Evolutionary conservation across 30 jellyfish, hydroid and myxozoan species (phyloP), one percentile per base, ranked within the genome.

Genomic region (Catostylus mosaicus): DNA sequence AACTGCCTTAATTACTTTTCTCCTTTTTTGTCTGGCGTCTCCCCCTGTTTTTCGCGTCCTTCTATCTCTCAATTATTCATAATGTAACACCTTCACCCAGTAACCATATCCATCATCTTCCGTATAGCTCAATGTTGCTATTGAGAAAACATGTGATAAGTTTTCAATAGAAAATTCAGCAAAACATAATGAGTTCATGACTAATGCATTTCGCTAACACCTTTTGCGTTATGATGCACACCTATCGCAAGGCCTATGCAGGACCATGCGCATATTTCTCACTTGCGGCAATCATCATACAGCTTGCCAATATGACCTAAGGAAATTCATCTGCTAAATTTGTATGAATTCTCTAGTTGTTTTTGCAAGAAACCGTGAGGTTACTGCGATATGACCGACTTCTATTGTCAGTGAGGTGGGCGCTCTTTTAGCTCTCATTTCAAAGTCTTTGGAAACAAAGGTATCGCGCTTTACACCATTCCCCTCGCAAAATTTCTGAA

Each of bases 91-190:
- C 82, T 79, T 37, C 30, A 11, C 89, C 75, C 63, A 22, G 89
- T 54, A 38, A 64, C 82, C 70, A 34, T 16, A 61, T 22, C 63
- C 56, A 30, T 30, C 57, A 37, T 33, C 20, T 67, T 40, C 72
- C 64, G 82, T 19, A 46, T 74, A 29, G 22, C 71, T 35, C 59
- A 34, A 65, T 65, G 82, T 62, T 64, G 72, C 89, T 65, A 62
- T 79, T 79, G 77, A 79, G 75, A 64, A 79, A 54, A 63, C 82
- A 79, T 63, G 89, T 64, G 88, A 77, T 76, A 63, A 19, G 65
- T 79, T 66, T 54, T 63, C 45, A 79, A 63, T 47, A 11, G 71
- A 27, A 79, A 23, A 45, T 37, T 47, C 59, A 40, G 48, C 19
- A 33, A n/a, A 63, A 29, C 22, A 45, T 76, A 79, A 31, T n/a